A percentile compares a stretch with the other conserved stretches of the same genome.
These are phyloP conservation scores for Anaspis maculata DNA, from an alignment of 2,888 invertebrate genomes.

Conservation along the genomic window DNA sequence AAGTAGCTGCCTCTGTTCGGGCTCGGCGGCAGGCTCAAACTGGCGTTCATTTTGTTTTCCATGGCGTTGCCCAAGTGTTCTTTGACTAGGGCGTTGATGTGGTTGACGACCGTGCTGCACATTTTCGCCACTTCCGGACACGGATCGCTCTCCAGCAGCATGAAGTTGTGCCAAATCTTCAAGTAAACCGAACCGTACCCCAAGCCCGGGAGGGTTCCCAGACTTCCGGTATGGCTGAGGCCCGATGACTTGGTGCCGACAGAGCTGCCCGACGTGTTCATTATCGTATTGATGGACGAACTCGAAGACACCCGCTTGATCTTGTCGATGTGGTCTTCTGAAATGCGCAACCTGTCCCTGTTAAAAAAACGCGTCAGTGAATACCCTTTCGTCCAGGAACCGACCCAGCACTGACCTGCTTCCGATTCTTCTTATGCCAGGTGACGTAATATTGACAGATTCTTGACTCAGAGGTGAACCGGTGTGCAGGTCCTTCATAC, in stretches of 20 bases:
- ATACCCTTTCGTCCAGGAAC: no score
- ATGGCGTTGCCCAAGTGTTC: constrained; percentile 33
- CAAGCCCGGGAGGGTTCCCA: constrained; percentile 46
- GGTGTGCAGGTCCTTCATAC: constrained; percentile 53
- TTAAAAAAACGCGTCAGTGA: no score
- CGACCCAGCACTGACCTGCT: no score
- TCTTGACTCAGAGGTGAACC: no score
- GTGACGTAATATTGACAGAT: constrained; percentile 31
- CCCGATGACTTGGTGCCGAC: not conserved
- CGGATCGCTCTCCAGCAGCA: constrained; percentile 76
- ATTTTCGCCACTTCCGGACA: constrained; percentile 73
- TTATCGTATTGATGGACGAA: constrained; percentile 59
- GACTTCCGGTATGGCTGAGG: constrained; percentile 29
- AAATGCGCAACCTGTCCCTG: constrained; percentile 15
- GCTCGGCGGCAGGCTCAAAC: constrained; percentile 51
- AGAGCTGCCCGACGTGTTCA: constrained; percentile 27
- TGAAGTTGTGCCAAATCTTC: constrained; percentile 80
- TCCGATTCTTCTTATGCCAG: constrained; percentile 30
- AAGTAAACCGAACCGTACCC: constrained; percentile 72
- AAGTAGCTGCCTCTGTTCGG: constrained; percentile 48
- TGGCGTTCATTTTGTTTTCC: constrained; percentile 39
- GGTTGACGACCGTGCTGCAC: constrained; percentile 68
- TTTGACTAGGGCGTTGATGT: constrained; percentile 60
- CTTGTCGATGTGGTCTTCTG: constrained; percentile 28
- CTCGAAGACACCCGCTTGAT: constrained; percentile 61